These are phyloP conservation scores for Halcyon smyrnensis DNA, from an alignment of 2,797 vertebrate species.

Conservation along the genomic window DNA sequence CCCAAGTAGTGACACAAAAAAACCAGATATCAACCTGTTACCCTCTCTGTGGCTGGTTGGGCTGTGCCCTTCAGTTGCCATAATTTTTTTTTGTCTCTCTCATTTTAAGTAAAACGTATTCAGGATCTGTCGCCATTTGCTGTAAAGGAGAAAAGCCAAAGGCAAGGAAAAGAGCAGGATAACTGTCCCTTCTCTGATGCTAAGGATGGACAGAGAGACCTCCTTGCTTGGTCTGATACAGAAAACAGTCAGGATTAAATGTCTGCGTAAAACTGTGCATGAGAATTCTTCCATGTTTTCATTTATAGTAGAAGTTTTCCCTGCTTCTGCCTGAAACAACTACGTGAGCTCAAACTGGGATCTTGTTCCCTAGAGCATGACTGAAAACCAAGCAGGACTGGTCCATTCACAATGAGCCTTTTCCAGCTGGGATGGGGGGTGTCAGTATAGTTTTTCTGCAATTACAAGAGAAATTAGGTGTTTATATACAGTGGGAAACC, in stretches of 20 bases:
- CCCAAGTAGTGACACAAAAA: neutral
- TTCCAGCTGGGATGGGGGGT: fast-evolving
- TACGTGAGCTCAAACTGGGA: neutral
- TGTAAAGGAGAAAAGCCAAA: slow-evolving; percentile 17
- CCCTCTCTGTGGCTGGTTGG: neutral
- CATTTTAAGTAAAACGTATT: neutral
- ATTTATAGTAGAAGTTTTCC: neutral
- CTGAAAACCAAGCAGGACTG: neutral
- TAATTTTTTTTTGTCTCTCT: neutral
- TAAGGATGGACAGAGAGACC: neutral
- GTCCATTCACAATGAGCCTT: neutral
- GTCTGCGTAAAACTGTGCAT: neutral
- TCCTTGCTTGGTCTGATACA: neutral
- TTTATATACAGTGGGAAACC: neutral
- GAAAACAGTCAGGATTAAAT: neutral
- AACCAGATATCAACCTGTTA: neutral
- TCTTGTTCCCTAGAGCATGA: neutral
- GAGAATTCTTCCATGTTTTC: neutral
- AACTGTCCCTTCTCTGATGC: neutral
- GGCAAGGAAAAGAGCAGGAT: neutral
- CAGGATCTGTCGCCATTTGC: neutral
- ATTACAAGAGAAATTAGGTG: neutral
- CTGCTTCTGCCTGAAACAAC: neutral
- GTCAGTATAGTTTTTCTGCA: neutral
- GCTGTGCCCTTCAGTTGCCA: neutral